Base-by-base conservation (phyloP, 2,888 invertebrate genomes). In the Perithous albicinctus region DNA sequence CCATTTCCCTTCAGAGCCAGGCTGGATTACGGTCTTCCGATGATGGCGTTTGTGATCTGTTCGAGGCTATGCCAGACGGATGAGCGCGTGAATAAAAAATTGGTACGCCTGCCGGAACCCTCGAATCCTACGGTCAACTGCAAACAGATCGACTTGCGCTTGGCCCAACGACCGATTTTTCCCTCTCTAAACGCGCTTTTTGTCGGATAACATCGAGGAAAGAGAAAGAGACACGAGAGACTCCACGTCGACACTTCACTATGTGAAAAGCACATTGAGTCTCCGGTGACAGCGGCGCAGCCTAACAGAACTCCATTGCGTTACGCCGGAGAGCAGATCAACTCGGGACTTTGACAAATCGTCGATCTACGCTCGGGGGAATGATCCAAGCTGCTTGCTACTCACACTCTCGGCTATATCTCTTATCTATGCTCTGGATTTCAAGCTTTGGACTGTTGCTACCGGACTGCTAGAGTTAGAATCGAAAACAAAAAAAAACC, bases 301-400 rank as follows among this genome's bases (percentile, higher is more conserved):
- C 78, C 73, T 81, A 81, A 59, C 59, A 20, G 43, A 72, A 78
- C 73, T 74, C 75, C 70, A 67, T 82, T 78, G 66, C 78, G 70
- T 78, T 51, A 70, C 20, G 46, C 41, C 61, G 59, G 20, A 35
- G 56, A 35, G 56, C 46, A 78, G 82, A 82, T 82, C 82, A 75
- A 43, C 78, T 48, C 12, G 80, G 83, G 91, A 91, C 91, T 91
- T 91, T 91, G 91, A 91, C 91, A 91, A 91, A 91, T 91, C 89
- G 90, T 87, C 88, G 88, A 91, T 91, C 88, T 86, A 87, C 87
- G 85, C 86, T 80, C 80, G 81, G 86, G 85, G 61, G 41, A 79
- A 80, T 78, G 66, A 75, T 69, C 38, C 54, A 73, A 23, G 23
- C 56, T 56, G 32, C 38, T 15, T n/a, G n/a, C n/a, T n/a, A n/a